These are phyloP conservation scores for Zoanthus gigantus DNA, from an alignment of 92 coral and sea anemone species.

Conservation along the genomic window DNA sequence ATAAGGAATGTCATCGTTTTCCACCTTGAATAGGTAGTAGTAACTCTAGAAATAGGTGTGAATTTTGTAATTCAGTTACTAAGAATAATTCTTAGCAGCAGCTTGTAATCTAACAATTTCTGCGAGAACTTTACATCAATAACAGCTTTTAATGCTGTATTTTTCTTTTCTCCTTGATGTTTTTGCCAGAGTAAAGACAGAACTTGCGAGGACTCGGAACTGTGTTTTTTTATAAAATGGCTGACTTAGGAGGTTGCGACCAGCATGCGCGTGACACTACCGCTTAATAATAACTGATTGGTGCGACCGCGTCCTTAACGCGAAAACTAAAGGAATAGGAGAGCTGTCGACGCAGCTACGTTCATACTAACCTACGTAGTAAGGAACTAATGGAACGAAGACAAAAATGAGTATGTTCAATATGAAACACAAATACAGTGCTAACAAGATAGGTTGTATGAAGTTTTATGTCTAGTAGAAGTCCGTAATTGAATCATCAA, in stretches of 20 bases:
- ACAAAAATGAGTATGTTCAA: background rate
- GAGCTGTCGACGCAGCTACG: background rate
- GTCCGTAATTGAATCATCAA: background rate
- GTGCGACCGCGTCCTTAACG: constrained; percentile 7
- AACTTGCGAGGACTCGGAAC: background rate
- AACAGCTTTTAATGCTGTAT: no score
- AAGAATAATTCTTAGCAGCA: no score
- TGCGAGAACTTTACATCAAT: no score
- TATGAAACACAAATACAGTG: background rate
- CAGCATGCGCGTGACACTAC: constrained; percentile 9
- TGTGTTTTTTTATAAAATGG: background rate
- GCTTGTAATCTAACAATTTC: no score
- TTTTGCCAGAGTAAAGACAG: background rate
- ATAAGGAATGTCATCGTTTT: no score
- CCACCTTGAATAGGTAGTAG: no score
- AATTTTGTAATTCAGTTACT: no score
- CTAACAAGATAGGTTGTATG: background rate
- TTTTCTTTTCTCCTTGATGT: no score
- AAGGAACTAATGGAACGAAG: background rate
- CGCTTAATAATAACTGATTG: constrained; percentile 10
- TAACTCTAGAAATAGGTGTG: no score
- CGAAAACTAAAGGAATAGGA: constrained; percentile 2
- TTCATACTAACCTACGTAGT: background rate
- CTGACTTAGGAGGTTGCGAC: background rate
- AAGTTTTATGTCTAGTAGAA: background rate